Base-by-base conservation (phyloP, 2,797 vertebrate genomes). In the Borostomias antarcticus region DNA sequence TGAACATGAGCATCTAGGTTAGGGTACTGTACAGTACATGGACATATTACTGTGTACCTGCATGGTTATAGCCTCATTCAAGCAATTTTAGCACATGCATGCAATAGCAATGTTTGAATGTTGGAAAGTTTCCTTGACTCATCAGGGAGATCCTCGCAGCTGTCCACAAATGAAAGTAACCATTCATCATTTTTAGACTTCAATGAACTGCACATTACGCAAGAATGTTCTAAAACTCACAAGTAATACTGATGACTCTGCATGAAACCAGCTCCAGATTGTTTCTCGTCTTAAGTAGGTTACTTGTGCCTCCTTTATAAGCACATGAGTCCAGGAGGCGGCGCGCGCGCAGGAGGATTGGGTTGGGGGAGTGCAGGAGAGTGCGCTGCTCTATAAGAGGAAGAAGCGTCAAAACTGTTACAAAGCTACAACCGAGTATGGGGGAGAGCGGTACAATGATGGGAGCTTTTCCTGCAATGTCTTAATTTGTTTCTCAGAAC, bases 261-360 rank as follows among this genome's bases (percentile, higher is more conserved):
- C 33, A 13, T 15, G 21, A 59, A 59, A 59, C 19, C 29, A 33
- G 29, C 29, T 56, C 29, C 53, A 56, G 21, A 50, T 50, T 37
- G 35, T 37, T 7, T 11, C 7, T 25, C 9, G n/a, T 10, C 10
- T 21, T 23, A 26, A 8, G 5, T 30, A n/a, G 5, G 32, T 10
- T 23, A 50, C 4, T 57, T 19, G 73, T 70, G 73, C 77, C 81
- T 83, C 76, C 79, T 81, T 78, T 63, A 74, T 72, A 73, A 77
- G 65, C 47, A 74, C 86, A 85, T 89, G 84, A 92, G 86, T 80
- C 74, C 65, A 66, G 81, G 77, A 83, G 89, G 88, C 85, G 88
- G 89, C 84, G 84, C 87, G 73, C 68, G 71, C 80, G 75, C 9
- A 19, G 76, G 61, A 74, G 69, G 70, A 75, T 66, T 54, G 70